These are phyloP conservation scores for Pristionchus exspectatus DNA, from an alignment of 2,888 invertebrate genomes.

Conservation along the genomic window DNA sequence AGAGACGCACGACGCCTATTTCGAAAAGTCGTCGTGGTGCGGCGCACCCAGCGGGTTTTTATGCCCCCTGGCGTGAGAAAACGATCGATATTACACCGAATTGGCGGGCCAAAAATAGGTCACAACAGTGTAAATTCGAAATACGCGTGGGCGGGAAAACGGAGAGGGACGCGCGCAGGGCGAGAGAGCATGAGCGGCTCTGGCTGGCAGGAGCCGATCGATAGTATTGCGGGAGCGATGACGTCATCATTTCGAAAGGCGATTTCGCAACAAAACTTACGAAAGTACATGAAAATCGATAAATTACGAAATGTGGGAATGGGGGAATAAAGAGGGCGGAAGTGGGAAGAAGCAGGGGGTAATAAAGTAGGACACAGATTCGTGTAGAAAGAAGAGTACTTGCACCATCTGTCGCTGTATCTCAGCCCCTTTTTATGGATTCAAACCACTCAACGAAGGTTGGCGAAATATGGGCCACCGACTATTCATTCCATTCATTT, in stretches of 20 bases:
- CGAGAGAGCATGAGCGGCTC: too few species aligned
- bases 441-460: too few species aligned
- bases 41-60: not conserved
- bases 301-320: too few species aligned
- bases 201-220: not conserved
- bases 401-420: not conserved
- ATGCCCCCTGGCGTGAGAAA: not conserved
- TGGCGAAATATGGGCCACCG: too few species aligned
- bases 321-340: too few species aligned
- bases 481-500: too few species aligned
- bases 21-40: not conserved
- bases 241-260: not conserved
- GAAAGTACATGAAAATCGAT: not conserved
- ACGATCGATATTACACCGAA: too few species aligned
- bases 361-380: not conserved
- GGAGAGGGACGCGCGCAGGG: too few species aligned
- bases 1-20: not conserved
- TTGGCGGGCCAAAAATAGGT: too few species aligned
- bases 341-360: not conserved
- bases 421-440: not conserved
- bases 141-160: too few species aligned
- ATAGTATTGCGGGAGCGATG: not conserved
- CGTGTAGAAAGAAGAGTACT: not conserved
- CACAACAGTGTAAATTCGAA: too few species aligned
- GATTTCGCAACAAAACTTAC: not conserved